Evolutionary conservation across 2,888 invertebrate genomes (phyloP).

Genomic region (Chironomus tentans): DNA sequence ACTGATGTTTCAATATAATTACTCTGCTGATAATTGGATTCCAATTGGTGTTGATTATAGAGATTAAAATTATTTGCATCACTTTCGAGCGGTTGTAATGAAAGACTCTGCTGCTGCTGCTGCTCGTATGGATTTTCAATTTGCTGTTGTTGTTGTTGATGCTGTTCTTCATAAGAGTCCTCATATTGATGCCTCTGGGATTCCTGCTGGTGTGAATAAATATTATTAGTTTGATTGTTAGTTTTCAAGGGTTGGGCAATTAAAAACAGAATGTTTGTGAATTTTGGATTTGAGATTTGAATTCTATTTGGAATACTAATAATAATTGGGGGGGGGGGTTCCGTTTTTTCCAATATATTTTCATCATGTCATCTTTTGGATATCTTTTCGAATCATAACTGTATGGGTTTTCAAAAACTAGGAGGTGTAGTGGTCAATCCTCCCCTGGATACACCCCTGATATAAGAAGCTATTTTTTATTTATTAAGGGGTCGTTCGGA

Average conservation of each 20-base stretch:
- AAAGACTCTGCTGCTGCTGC: not conserved
- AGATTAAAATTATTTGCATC: constrained; percentile 12
- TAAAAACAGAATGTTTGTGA: not conserved
- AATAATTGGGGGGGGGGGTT: too few species aligned
- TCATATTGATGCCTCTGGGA: not conserved
- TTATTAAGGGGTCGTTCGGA: too few species aligned
- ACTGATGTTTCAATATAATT: not conserved
- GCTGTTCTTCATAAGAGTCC: not conserved
- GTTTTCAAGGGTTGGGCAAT: not conserved
- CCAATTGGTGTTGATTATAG: not conserved
- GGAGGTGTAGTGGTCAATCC: too few species aligned
- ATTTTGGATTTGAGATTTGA: too few species aligned
- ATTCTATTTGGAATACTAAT: too few species aligned
- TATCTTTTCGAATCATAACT: too few species aligned
- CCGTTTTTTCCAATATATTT: too few species aligned
- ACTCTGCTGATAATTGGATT: constrained; percentile 24
- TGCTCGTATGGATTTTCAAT: not conserved
- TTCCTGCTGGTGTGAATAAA: not conserved
- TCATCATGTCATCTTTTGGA: too few species aligned
- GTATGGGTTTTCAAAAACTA: too few species aligned
- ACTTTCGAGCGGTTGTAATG: not conserved
- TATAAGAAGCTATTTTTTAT: too few species aligned
- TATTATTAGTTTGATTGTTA: not conserved
- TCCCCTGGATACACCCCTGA: too few species aligned
- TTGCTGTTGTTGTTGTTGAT: not conserved